Conservation (phyloP, 2,797 vertebrate genomes). For the Centropyge bicolor region DNA sequence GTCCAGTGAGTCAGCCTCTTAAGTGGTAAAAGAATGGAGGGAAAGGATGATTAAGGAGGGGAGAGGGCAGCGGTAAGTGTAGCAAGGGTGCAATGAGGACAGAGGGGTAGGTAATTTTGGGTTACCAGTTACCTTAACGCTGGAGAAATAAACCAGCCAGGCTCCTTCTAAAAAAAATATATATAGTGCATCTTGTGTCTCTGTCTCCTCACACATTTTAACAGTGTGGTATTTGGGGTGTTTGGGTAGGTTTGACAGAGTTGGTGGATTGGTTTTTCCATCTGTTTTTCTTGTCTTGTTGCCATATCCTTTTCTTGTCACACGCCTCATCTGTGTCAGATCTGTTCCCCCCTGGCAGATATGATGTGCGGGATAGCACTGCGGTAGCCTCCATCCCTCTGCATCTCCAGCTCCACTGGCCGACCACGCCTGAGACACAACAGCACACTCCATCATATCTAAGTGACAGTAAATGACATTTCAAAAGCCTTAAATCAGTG, state of each 20-base stretch:
- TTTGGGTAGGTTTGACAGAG: slow-evolving; percentile 28
- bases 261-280: slow-evolving; percentile 39
- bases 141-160: slow-evolving; percentile 12
- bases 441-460: slow-evolving; percentile 67
- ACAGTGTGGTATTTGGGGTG: slow-evolving; percentile 19
- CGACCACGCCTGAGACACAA: slow-evolving; percentile 51
- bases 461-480: slow-evolving; percentile 70
- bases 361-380: slow-evolving; percentile 49
- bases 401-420: slow-evolving; percentile 51
- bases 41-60: slow-evolving; percentile 67
- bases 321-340: slow-evolving; percentile 63
- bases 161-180: slow-evolving; percentile 17
- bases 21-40: slow-evolving; percentile 69
- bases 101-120: slow-evolving; percentile 46
- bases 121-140: slow-evolving; percentile 49
- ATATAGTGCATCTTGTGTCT: slow-evolving; percentile 2
- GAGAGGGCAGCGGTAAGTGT: slow-evolving; percentile 61
- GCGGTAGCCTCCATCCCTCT: slow-evolving; percentile 46
- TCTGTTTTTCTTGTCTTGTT: slow-evolving; percentile 48
- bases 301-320: slow-evolving; percentile 51
- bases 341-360: slow-evolving; percentile 51
- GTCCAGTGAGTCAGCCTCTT: slow-evolving; percentile 76
- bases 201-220: slow-evolving; percentile 9
- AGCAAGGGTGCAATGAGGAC: slow-evolving; percentile 53
- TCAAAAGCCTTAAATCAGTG: slow-evolving; percentile 65